Evolutionary conservation across 2,888 invertebrate species (phyloP).

Genomic region (Smittia aterrima): DNA sequence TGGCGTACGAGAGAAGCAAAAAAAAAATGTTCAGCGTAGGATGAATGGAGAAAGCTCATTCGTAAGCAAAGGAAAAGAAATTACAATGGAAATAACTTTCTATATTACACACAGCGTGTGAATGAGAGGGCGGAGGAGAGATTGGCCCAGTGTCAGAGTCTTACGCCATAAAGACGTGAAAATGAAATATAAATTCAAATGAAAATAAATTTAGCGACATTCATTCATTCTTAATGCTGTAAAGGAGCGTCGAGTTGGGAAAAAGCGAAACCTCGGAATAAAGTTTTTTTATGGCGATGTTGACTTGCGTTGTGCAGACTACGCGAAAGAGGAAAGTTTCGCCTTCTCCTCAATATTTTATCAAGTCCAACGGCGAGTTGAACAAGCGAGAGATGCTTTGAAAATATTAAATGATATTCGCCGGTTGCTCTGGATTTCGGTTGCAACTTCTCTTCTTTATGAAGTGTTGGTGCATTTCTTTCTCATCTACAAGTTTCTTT

Average conservation of each 20-base stretch:
- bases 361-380: background rate
- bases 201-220: constrained; percentile 28
- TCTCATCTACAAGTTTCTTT: background rate
- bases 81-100: constrained; percentile 31
- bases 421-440: background rate
- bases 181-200: constrained; percentile 30
- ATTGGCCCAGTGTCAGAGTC: background rate
- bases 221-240: constrained; percentile 25
- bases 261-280: background rate
- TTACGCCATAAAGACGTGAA: constrained; percentile 12
- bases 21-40: too few species aligned
- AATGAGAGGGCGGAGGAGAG: background rate
- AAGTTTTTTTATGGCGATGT: background rate
- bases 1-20: background rate
- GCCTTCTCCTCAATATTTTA: constrained; percentile 4
- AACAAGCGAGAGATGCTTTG: background rate
- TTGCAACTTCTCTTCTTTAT: background rate
- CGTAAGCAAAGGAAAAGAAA: background rate
- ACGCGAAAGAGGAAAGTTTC: background rate
- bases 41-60: background rate
- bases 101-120: constrained; percentile 6
- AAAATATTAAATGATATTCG: constrained; percentile 14
- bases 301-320: background rate
- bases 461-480: too few species aligned
- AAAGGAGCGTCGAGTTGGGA: background rate